Evolutionary conservation across 2,797 vertebrate species (phyloP).

Genomic region (Enteromius argenteus): DNA sequence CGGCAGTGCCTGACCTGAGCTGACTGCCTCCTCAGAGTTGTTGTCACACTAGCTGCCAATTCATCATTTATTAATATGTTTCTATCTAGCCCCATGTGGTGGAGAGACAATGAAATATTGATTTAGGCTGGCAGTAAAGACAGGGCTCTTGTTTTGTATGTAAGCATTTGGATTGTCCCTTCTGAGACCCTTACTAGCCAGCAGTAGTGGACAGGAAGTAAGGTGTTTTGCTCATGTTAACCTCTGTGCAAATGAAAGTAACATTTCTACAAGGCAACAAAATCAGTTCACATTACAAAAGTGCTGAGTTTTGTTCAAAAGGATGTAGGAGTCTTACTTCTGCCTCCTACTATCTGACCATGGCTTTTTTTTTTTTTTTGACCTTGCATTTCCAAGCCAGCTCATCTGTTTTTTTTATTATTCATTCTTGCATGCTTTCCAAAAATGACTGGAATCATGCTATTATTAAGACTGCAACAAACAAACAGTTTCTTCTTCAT

Average conservation of each 20-base stretch:
- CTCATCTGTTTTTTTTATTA: background rate
- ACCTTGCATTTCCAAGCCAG: background rate
- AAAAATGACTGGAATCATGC: background rate
- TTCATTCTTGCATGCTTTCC: background rate
- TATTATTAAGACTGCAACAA: background rate
- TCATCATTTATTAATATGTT: slow-evolving; percentile 78
- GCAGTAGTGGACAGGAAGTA: background rate
- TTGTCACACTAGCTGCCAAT: slow-evolving; percentile 72
- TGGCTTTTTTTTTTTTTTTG: background rate
- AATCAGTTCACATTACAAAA: background rate
- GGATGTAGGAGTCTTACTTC: slow-evolving; percentile 1
- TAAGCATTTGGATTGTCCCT: slow-evolving; percentile 57
- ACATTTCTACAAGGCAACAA: background rate
- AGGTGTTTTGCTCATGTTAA: background rate
- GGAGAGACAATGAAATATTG: slow-evolving; percentile 76
- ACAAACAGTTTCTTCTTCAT: background rate
- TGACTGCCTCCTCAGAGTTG: slow-evolving; percentile 60
- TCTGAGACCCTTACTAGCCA: background rate
- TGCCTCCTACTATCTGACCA: slow-evolving; percentile 16
- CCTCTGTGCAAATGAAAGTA: background rate
- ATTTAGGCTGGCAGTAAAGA: slow-evolving; percentile 61
- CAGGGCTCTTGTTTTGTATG: slow-evolving; percentile 62
- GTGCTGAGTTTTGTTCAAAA: background rate
- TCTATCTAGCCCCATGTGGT: slow-evolving; percentile 58
- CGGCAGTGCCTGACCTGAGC: slow-evolving; percentile 43